Conservation (phyloP, 2,888 invertebrate genomes). For the Drosophila putrida region DNA sequence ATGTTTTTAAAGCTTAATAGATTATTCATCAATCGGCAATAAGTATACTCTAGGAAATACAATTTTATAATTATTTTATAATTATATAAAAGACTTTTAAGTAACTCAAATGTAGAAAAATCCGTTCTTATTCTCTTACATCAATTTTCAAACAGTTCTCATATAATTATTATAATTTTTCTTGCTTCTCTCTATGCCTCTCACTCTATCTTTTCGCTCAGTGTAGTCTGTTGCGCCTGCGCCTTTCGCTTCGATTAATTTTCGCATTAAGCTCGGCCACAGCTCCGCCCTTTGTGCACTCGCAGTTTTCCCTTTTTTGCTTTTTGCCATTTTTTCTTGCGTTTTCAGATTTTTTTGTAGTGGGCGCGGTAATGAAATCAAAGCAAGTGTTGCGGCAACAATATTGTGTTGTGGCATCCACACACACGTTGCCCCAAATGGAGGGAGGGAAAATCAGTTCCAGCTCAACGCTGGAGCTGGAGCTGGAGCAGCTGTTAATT, state of each 20-base stretch:
- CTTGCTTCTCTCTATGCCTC: too few species aligned
- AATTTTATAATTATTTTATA: too few species aligned
- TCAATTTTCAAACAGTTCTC: too few species aligned
- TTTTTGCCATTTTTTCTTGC: constrained; percentile 5
- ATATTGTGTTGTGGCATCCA: constrained; percentile 9
- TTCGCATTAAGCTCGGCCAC: constrained; percentile 82
- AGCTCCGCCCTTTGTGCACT: constrained; percentile 71
- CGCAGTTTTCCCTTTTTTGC: background rate
- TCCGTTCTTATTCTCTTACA: too few species aligned
- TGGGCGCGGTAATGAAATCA: constrained; percentile 86
- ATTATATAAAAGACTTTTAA: too few species aligned
- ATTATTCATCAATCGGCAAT: too few species aligned
- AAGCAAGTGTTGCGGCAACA: constrained; percentile 78
- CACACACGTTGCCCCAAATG: background rate
- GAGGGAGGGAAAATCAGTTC: constrained; percentile 18
- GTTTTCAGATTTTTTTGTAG: constrained; percentile 60
- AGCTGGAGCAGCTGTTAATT: constrained; percentile 54
- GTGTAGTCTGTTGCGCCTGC: constrained; percentile 51
- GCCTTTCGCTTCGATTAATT: constrained; percentile 84
- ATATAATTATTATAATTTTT: background rate
- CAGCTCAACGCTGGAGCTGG: constrained; percentile 36
- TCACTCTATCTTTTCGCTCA: constrained; percentile 16
- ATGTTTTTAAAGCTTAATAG: too few species aligned
- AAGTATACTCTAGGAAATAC: too few species aligned
- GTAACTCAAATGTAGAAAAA: too few species aligned